A percentile compares a stretch with the other conserved stretches of the same genome.
Evolutionary conservation across 2,113 vertebrate genomes (phyloP).

Genomic region (Etheostoma spectabile): DNA sequence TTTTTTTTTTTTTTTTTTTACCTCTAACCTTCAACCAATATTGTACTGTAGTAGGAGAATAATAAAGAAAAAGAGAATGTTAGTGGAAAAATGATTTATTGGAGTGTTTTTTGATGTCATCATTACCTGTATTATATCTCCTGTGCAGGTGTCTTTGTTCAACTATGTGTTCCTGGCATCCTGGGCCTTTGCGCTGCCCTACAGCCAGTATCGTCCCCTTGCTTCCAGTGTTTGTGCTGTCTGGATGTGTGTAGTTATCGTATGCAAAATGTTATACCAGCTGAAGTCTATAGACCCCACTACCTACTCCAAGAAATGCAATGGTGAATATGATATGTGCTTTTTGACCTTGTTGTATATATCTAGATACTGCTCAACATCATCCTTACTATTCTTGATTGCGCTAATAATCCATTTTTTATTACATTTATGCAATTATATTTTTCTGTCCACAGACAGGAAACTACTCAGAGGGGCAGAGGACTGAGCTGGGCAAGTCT

Average conservation of each 20-base stretch:
- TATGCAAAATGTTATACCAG: slow-evolving; percentile 99
- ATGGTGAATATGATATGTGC: slow-evolving; percentile 80
- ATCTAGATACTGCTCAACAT: not conserved
- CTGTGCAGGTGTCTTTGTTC: slow-evolving; percentile 90
- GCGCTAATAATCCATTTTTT: not conserved
- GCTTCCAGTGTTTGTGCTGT: slow-evolving; percentile 96
- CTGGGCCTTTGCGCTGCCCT: slow-evolving; percentile 97
- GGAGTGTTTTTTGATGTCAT: slow-evolving; percentile 30
- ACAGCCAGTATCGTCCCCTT: slow-evolving; percentile 91
- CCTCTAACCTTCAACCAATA: too few species aligned
- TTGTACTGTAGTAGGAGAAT: not conserved
- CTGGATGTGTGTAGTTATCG: slow-evolving; percentile 96
- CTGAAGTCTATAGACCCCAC: slow-evolving; percentile 89
- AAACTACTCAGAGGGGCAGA: not conserved
- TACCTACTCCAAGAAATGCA: slow-evolving; percentile 88
- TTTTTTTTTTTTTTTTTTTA: too few species aligned
- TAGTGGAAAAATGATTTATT: not conserved
- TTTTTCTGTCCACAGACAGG: slow-evolving; percentile 57
- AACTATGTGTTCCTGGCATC: slow-evolving; percentile 93
- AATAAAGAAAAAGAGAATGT: not conserved
- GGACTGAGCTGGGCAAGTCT: slow-evolving; percentile 80
- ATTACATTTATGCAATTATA: not conserved
- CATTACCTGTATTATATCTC: slow-evolving; percentile 51
- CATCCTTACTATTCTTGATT: not conserved
- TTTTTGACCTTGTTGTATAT: not conserved